Conservation (phyloP, 2,888 invertebrate species). For the Clanis bilineata region DNA sequence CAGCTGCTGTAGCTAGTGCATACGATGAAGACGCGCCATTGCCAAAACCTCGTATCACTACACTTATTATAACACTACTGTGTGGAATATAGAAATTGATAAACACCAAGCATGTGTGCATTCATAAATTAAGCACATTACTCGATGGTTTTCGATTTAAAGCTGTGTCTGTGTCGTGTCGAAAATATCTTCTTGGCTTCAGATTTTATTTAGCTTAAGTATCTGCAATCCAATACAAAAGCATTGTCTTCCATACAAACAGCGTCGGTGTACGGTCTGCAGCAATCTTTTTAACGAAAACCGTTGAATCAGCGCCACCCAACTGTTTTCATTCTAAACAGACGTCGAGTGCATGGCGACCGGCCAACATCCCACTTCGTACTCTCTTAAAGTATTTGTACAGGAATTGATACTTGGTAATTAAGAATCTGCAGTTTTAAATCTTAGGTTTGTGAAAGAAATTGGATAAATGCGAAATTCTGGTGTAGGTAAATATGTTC, state of each 20-base stretch:
- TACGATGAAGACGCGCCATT: no score
- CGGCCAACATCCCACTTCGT: constrained; percentile 25
- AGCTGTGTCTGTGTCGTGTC: no score
- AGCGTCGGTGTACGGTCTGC: constrained; percentile 41
- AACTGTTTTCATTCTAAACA: constrained; percentile 48
- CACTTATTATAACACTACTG: no score
- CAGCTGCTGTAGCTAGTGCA: no score
- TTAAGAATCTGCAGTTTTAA: background rate
- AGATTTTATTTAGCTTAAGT: background rate
- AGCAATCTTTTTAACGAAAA: constrained; percentile 56
- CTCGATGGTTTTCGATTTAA: no score
- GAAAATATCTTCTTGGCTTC: background rate
- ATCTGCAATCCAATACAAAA: constrained; percentile 25
- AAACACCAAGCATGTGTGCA: no score
- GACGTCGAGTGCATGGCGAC: constrained; percentile 26
- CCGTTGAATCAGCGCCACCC: constrained; percentile 47
- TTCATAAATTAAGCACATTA: no score
- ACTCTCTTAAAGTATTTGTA: background rate
- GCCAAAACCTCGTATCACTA: no score
- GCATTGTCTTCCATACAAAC: constrained; percentile 50
- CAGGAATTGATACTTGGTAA: background rate
- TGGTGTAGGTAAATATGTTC: no score
- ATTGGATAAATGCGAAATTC: no score
- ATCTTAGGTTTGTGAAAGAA: background rate
- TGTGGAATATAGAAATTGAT: no score